Percentiles rank a stretch among this genome's conserved stretches.
These are phyloP conservation scores for Oligia latruncula DNA, from an alignment of 2,888 invertebrate species.

Conservation along the genomic window DNA sequence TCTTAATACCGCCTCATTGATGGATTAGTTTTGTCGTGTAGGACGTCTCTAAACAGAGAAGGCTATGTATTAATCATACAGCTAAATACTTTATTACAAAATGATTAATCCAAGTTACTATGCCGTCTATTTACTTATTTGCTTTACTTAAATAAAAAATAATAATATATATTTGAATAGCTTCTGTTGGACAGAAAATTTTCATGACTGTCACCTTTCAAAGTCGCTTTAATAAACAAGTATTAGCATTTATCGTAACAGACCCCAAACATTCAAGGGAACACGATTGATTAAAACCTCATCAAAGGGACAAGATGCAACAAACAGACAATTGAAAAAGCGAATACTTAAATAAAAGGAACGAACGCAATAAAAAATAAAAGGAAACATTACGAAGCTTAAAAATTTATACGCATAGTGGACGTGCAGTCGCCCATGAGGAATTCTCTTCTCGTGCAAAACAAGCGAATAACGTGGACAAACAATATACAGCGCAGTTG, in stretches of 20 bases:
- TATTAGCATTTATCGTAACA: not conserved
- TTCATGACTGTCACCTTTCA: not conserved
- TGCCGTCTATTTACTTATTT: not conserved
- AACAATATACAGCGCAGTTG: constrained; percentile 83
- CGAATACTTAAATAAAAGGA: constrained; percentile 75
- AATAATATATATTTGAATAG: not conserved
- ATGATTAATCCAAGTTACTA: not conserved
- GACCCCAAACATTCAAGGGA: constrained; percentile 17
- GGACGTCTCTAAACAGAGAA: not conserved
- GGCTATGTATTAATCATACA: not conserved
- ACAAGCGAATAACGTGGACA: constrained; percentile 80
- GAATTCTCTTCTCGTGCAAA: constrained; percentile 74
- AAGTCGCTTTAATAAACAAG: constrained; percentile 5
- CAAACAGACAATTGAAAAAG: constrained; percentile 70
- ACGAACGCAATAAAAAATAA: constrained; percentile 66
- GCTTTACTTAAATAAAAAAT: not conserved
- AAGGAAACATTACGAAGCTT: constrained; percentile 78
- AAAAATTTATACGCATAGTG: constrained; percentile 87
- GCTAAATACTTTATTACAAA: not conserved
- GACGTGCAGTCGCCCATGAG: constrained; percentile 80
- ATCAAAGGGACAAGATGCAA: constrained; percentile 57
- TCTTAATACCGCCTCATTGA: constrained; percentile 32
- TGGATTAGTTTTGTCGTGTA: constrained; percentile 19
- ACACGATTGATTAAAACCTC: constrained; percentile 4
- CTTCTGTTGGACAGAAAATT: not conserved